Conservation (phyloP, 2,113 vertebrate genomes). For the Albula goreensis region DNA sequence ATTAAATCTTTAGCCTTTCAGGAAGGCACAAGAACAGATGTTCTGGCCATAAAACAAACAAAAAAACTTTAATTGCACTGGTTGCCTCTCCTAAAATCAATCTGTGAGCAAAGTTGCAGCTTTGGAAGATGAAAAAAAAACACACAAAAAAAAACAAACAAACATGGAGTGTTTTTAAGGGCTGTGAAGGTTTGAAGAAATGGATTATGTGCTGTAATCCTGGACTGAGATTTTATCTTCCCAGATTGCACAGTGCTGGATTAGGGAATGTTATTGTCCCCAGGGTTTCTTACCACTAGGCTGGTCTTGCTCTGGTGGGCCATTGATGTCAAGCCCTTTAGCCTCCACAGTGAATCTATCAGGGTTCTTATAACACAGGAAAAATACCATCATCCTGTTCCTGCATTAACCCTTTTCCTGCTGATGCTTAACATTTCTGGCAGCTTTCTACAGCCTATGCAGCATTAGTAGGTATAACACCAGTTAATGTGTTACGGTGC, state of each 20-base stretch:
- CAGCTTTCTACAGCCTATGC: too few relatives aligned
- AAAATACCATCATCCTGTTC: too few relatives aligned
- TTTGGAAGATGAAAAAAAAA: neutral
- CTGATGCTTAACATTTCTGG: too few relatives aligned
- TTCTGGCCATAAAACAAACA: neutral
- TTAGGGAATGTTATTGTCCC: constrained; percentile 53
- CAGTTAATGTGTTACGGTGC: too few relatives aligned
- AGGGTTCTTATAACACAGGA: too few relatives aligned
- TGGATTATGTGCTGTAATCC: constrained; percentile 59
- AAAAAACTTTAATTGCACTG: neutral
- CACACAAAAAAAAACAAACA: neutral
- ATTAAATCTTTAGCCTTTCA: neutral
- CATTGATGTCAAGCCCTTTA: neutral
- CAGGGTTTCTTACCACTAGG: constrained; percentile 41
- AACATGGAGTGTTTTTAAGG: constrained; percentile 38
- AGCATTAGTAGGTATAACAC: too few relatives aligned
- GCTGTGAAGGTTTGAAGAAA: constrained; percentile 36
- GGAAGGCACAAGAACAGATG: neutral
- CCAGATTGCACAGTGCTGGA: constrained; percentile 57
- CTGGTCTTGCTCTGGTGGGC: neutral
- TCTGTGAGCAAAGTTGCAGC: neutral
- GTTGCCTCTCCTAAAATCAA: constrained; percentile 23
- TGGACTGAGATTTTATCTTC: constrained; percentile 50
- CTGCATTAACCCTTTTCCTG: too few relatives aligned
- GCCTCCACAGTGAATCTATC: neutral